Percentiles rank a stretch among this genome's conserved stretches.
Evolutionary conservation across 2,888 invertebrate genomes (phyloP).

Genomic region (Nemapogon koenigi): DNA sequence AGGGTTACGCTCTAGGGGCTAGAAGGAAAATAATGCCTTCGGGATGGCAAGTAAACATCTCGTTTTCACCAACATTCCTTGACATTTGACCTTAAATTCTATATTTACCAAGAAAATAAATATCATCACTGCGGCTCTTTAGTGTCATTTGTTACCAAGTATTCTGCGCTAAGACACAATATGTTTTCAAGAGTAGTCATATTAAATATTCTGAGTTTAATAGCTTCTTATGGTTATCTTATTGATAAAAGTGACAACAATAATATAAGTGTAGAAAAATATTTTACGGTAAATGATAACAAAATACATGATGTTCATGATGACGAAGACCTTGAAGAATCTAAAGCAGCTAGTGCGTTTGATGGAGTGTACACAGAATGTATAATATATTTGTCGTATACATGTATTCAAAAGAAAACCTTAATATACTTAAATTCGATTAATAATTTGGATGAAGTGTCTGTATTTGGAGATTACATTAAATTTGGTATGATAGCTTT

Average conservation of each 20-base stretch:
- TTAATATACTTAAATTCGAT: slow-evolving; percentile 62
- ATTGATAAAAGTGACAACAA: not conserved
- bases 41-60: slow-evolving; percentile 25
- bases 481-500: slow-evolving; percentile 64
- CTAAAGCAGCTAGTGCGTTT: slow-evolving; percentile 35
- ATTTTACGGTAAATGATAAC: not conserved
- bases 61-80: slow-evolving; percentile 36
- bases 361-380: slow-evolving; percentile 62
- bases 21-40: not conserved
- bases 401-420: slow-evolving; percentile 64
- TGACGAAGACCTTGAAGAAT: slow-evolving; percentile 16
- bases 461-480: slow-evolving; percentile 60
- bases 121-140: slow-evolving; percentile 25
- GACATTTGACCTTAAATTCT: slow-evolving; percentile 40
- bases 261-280: not conserved
- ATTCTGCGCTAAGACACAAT: not conserved
- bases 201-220: not conserved
- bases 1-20: too few relatives aligned
- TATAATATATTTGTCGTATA: slow-evolving; percentile 58
- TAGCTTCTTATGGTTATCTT: not conserved
- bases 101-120: slow-evolving; percentile 47
- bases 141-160: slow-evolving; percentile 29
- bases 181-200: not conserved
- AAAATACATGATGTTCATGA: slow-evolving; percentile 13
- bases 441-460: slow-evolving; percentile 57